Percentiles rank a stretch among this genome's conserved stretches.
Conservation (phyloP, 2,113 vertebrate species). For the Thymallus thymallus region DNA sequence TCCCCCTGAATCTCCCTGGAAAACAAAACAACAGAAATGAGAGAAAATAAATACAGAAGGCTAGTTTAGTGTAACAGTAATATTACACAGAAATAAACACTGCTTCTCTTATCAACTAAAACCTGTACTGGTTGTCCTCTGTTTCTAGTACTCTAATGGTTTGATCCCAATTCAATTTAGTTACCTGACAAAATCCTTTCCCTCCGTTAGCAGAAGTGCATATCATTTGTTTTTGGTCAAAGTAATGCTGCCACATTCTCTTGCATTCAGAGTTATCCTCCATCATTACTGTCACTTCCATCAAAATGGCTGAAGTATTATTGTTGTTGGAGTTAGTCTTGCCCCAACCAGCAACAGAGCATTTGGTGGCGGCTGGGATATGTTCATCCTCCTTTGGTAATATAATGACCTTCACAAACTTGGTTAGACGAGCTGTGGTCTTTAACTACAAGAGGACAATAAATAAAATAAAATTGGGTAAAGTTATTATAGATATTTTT, state of each 20-base stretch:
- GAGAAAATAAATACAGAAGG: no score
- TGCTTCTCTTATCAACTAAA: no score
- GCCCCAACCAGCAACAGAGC: constrained; percentile 64
- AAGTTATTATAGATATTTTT: no score
- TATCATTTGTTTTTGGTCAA: constrained; percentile 39
- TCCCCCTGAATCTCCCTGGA: constrained; percentile 2
- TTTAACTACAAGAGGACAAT: constrained; percentile 45
- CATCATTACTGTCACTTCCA: constrained; percentile 37
- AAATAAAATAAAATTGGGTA: no score
- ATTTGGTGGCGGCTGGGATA: constrained; percentile 20
- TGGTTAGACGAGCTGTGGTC: constrained; percentile 41
- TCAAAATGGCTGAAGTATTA: constrained; percentile 26
- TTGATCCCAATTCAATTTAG: neutral
- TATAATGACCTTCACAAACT: constrained; percentile 27
- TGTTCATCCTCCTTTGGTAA: constrained; percentile 39
- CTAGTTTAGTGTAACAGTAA: no score
- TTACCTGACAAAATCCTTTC: constrained; percentile 56
- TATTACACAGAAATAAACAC: no score
- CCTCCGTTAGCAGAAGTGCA: constrained; percentile 51
- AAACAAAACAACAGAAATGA: neutral
- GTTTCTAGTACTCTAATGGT: neutral
- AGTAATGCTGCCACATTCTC: neutral
- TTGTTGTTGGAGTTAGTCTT: accelerated
- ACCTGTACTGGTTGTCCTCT: neutral
- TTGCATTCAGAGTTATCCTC: constrained; percentile 31